Conservation (phyloP, 1,140 invertebrate genomes). For the Conus betulinus region DNA sequence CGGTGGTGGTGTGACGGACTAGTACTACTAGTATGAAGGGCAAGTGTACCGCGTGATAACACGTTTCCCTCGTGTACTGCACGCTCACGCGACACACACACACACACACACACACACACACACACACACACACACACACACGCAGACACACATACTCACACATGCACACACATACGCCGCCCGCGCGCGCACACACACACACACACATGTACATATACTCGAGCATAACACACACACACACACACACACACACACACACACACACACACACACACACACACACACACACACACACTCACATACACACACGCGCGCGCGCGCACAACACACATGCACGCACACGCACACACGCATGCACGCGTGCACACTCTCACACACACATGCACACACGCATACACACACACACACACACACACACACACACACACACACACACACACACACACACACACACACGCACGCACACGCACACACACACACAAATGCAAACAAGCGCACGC, state of each 20-base stretch:
- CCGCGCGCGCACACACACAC: no score
- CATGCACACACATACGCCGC: no score
- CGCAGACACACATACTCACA: background rate
- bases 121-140: constrained; percentile 1
- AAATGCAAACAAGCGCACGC: background rate
- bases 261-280: constrained; percentile 2
- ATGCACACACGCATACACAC: background rate
- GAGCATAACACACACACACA: constrained; percentile 23
- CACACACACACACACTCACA: background rate
- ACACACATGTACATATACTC: no score
- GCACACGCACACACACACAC: background rate
- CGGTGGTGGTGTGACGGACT: no score
- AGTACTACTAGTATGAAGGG: no score
- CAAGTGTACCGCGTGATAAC: no score
- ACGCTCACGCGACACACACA: background rate
- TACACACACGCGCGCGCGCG: no score
- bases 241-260: constrained; percentile 20
- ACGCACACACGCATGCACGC: background rate
- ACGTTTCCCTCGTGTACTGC: no score
- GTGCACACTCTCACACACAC: background rate
- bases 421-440: background rate
- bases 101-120: constrained; percentile 1
- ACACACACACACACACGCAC: background rate
- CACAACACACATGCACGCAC: no score
- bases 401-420: background rate